Conservation (phyloP, 2,888 invertebrate species). For the Flabesymbios commensalis region DNA sequence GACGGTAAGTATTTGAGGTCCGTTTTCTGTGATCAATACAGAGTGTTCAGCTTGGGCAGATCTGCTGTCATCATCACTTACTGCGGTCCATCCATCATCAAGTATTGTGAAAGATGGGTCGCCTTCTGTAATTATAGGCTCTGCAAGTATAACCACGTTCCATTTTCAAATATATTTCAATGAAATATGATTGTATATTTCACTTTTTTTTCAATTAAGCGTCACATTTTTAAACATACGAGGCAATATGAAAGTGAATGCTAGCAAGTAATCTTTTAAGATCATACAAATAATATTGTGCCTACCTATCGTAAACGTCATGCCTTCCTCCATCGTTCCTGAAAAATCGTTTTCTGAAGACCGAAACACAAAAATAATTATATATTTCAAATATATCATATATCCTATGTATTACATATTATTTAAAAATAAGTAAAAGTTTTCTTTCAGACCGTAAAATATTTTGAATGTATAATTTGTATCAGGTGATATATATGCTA, state of each 20-base stretch:
- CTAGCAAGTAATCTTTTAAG: no score
- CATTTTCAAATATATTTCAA: not conserved
- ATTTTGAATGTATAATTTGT: no score
- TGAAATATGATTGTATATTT: not conserved
- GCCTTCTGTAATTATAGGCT: conserved; percentile 79
- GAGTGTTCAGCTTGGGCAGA: conserved; percentile 93
- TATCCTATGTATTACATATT: no score
- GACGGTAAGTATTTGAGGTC: conserved; percentile 82
- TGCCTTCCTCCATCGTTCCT: conserved; percentile 76
- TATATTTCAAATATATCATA: not conserved
- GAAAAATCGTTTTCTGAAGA: conserved; percentile 31
- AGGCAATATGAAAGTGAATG: no score
- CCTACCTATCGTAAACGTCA: conserved; percentile 84
- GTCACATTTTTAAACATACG: no score
- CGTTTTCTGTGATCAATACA: conserved; percentile 77
- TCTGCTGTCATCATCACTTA: conserved; percentile 79
- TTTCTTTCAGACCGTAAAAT: no score
- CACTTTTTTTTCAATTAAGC: no score
- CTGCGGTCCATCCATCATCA: conserved; percentile 87
- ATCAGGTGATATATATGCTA: no score
- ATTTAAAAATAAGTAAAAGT: no score
- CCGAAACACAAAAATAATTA: not conserved
- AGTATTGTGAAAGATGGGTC: conserved; percentile 62
- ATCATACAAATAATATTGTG: no score
- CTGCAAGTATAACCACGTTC: conserved; percentile 61